Percentiles rank a stretch among this genome's conserved stretches.
These are phyloP conservation scores for Tricholaema leucomelas DNA, from an alignment of 2,113 vertebrate species.

Conservation along the genomic window DNA sequence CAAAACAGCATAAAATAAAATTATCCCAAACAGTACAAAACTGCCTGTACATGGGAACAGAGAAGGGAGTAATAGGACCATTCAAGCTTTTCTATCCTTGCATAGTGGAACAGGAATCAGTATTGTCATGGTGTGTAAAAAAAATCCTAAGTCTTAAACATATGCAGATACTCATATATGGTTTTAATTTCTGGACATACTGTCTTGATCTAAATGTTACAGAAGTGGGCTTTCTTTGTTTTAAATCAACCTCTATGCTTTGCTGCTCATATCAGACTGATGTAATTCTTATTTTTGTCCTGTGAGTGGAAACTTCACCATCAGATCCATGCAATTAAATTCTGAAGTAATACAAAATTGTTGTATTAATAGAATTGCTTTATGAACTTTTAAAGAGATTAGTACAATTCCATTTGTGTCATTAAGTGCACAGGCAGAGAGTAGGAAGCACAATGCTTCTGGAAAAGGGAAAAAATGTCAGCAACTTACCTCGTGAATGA, in stretches of 20 bases:
- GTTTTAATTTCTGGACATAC: background rate
- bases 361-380: background rate
- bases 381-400: background rate
- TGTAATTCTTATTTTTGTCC: background rate
- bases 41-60: background rate
- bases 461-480: background rate
- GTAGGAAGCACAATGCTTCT: background rate
- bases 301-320: background rate
- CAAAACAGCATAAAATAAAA: background rate
- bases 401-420: background rate
- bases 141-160: background rate
- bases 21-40: background rate
- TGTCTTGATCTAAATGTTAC: background rate
- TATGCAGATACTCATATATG: background rate
- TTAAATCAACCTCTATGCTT: background rate
- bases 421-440: background rate
- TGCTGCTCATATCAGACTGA: background rate
- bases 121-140: background rate
- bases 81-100: background rate
- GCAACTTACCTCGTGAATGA: slow-evolving; percentile 88
- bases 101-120: background rate
- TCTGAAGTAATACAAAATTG: background rate
- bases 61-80: background rate
- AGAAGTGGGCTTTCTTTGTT: background rate
- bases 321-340: background rate